Conservation (phyloP, 2,113 vertebrate genomes). For the Brachyhypopomus occidentalis region DNA sequence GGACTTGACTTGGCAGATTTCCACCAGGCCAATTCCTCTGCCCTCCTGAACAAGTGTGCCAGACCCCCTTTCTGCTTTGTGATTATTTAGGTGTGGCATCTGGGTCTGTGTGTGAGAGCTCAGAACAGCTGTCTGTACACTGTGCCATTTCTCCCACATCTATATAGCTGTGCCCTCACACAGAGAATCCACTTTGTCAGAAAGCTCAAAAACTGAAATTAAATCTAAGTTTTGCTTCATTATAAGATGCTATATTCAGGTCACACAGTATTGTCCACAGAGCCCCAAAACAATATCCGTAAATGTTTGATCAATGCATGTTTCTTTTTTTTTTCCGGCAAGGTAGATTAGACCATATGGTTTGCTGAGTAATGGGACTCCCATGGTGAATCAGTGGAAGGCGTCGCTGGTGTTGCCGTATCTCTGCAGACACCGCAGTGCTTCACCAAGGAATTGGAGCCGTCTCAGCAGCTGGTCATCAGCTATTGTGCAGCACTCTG, state of each 20-base stretch:
- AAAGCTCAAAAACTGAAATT: conserved; percentile 7
- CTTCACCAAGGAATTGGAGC: conserved; percentile 58
- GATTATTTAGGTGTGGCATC: not conserved
- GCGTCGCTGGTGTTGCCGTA: conserved; percentile 49
- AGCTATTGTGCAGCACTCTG: conserved; percentile 43
- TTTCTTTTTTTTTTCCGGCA: conserved; percentile 54
- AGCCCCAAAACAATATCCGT: conserved; percentile 51
- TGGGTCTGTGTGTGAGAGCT: not conserved
- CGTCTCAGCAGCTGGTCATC: conserved; percentile 61
- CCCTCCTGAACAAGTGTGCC: conserved; percentile 15
- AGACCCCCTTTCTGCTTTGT: not conserved
- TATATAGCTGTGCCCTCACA: not conserved
- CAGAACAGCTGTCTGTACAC: not conserved
- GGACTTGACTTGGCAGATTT: conserved; percentile 9
- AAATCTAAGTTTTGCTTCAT: conserved; percentile 24
- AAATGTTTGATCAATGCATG: conserved; percentile 68
- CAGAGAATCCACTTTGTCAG: not conserved
- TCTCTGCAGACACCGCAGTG: conserved; percentile 50
- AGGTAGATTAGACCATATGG: conserved; percentile 62
- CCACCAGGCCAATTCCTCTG: not conserved
- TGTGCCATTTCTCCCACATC: not conserved
- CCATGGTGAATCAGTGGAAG: conserved; percentile 57
- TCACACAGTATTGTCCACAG: conserved; percentile 32
- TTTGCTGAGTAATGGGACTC: conserved; percentile 59
- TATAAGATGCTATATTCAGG: conserved; percentile 23